Percentiles rank a stretch among this genome's conserved stretches.
Evolutionary conservation across 2,888 invertebrate genomes (phyloP).

Genomic region (Sinhomidia bicolor): DNA sequence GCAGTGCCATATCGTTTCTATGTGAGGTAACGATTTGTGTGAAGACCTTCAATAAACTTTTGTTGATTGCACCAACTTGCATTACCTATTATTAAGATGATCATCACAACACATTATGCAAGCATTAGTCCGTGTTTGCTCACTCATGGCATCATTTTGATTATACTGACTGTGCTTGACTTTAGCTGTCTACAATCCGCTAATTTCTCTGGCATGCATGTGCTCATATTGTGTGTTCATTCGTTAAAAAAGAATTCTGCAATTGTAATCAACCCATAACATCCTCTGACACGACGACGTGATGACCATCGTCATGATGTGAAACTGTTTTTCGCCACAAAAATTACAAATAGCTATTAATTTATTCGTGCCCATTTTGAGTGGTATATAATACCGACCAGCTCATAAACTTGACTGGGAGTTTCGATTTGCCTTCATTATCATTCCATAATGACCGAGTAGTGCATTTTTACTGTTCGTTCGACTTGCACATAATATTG

Average conservation of each 20-base stretch:
- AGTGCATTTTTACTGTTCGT: conserved; percentile 10
- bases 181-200: neutral
- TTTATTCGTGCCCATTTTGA: conserved; percentile 58
- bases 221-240: neutral
- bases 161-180: no score
- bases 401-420: conserved; percentile 53
- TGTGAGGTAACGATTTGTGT: neutral
- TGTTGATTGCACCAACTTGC: conserved; percentile 3
- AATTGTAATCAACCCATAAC: neutral
- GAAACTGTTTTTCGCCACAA: conserved; percentile 58
- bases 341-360: conserved; percentile 70
- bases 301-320: conserved; percentile 26
- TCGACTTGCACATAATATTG: no score
- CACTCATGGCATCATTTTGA: neutral
- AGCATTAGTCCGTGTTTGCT: conserved; percentile 36
- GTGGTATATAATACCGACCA: conserved; percentile 56
- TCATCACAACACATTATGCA: neutral
- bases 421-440: conserved; percentile 57
- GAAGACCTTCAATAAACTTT: conserved; percentile 40
- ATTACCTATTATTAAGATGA: neutral
- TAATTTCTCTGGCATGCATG: conserved; percentile 12
- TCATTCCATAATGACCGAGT: neutral
- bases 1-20: neutral
- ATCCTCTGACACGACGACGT: conserved; percentile 38
- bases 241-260: neutral